Evolutionary conservation across 2,797 vertebrate genomes (phyloP), one percentile per base, ranked within the genome.

Genomic region (Coregonus ussuriensis): DNA sequence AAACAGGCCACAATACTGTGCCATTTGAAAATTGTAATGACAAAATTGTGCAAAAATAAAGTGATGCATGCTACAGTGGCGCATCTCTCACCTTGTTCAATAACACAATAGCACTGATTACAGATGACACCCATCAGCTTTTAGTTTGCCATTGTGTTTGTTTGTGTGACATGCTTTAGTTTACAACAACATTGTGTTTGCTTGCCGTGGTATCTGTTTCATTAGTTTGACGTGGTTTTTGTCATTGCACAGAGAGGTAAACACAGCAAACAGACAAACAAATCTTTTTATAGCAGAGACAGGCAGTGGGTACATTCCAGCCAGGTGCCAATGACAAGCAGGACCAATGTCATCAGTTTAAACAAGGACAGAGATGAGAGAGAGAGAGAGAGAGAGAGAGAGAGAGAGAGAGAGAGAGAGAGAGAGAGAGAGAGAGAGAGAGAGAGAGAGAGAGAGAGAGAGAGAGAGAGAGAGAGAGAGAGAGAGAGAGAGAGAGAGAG

Each of bases 121-220:
- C 41, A 41, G 41, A 41, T 41, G 41, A 41, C 2, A 4, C 18
- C 56, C 52, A 73, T 74, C 71, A 41, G 7, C 7, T 41, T 41
- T 41, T 9, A 9, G 14, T 53, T 16, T 52, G 51, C 13, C 37
- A 6, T 74, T 73, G 83, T 82, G 79, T 82, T 77, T 79, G 79
- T 72, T 74, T 73, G 66, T 71, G 66, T 74, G 53, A 51, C 71
- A 66, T 82, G 52, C 59, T 62, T 62, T 62, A 62, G n/a, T 62
- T 21, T 3, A 9, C 2, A 62, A 62, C 59, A 62, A 62, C 59
- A 62, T 3, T 41, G 59, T 21, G 59, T 7, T 62, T 62, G 59
- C 21, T 62, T 62, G 59, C 21, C n/a, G 7, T 21, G n/a, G 59
- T 9, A 62, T 62, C 59, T n/a, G 56, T 59, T 62, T 25, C 21